phyloP scores from a whole-genome alignment of 2,113 vertebrate genomes.

The Oncorhynchus kisutch region DNA sequence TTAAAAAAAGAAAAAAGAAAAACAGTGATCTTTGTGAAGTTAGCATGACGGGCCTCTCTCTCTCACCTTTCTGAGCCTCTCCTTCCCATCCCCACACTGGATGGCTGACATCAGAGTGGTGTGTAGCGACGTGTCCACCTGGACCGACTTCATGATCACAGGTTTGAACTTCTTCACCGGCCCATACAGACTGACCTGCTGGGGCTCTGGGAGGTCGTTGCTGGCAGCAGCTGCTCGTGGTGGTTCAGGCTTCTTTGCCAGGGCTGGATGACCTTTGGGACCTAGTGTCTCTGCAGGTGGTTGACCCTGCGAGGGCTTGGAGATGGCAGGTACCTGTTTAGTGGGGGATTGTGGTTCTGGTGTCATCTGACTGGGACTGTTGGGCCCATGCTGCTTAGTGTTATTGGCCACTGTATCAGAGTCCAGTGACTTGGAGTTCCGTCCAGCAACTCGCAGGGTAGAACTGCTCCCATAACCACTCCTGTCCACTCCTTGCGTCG shows the following conservation, averaged over 20 bases:
- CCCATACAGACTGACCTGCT: constrained; percentile 77
- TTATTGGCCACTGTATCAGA: constrained; percentile 26
- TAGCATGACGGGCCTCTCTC: background rate
- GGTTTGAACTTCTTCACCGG: constrained; percentile 89
- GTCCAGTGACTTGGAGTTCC: constrained; percentile 31
- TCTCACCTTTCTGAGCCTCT: constrained; percentile 87
- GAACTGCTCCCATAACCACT: constrained; percentile 17
- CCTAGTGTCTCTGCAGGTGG: constrained; percentile 10
- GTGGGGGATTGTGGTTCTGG: constrained; percentile 16
- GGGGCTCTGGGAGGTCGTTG: constrained; percentile 26
- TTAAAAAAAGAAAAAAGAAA: too few species aligned
- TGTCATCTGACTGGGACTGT: constrained; percentile 30
- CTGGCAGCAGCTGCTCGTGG: constrained; percentile 12
- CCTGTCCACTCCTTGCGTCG: constrained; percentile 12
- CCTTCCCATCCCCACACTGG: constrained; percentile 80
- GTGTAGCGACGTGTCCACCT: constrained; percentile 85
- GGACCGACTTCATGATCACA: constrained; percentile 77
- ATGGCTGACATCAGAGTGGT: constrained; percentile 91
- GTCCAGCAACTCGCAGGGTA: constrained; percentile 25
- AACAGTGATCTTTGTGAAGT: background rate
- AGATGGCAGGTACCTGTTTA: constrained; percentile 39
- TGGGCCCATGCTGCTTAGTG: constrained; percentile 21
- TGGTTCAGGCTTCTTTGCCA: constrained; percentile 44
- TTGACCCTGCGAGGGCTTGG: constrained; percentile 20
- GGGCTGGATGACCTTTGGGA: background rate